These are phyloP conservation scores for Penaeus monodon DNA, from an alignment of 2,888 invertebrate genomes.

Conservation along the genomic window DNA sequence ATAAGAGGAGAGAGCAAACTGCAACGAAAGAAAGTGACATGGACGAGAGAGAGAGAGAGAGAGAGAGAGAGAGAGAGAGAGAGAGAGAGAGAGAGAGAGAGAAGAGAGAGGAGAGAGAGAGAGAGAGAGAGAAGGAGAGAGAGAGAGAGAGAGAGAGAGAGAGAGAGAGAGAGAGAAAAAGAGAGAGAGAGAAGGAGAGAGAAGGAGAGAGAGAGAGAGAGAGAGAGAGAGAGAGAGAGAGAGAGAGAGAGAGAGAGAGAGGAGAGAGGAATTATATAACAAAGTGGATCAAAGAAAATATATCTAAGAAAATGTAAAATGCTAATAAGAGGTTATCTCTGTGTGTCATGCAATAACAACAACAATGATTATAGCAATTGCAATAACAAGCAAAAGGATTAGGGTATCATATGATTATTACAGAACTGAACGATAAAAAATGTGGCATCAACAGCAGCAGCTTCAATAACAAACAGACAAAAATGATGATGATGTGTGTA, in stretches of 20 bases:
- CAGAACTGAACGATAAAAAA: too few relatives aligned
- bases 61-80: background rate
- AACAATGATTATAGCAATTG: too few relatives aligned
- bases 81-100: conserved; percentile 1
- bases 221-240: background rate
- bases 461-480: background rate
- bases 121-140: background rate
- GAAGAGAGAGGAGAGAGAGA: background rate
- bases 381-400: too few relatives aligned
- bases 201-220: background rate
- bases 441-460: background rate
- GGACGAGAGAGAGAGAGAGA: background rate
- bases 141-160: background rate
- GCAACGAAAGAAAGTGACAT: background rate
- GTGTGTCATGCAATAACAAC: too few relatives aligned
- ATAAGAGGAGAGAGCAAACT: background rate
- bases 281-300: too few relatives aligned
- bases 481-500: background rate
- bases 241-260: background rate
- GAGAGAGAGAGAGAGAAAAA: background rate
- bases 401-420: too few relatives aligned
- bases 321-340: too few relatives aligned
- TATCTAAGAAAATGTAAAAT: too few relatives aligned
- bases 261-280: background rate
- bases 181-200: background rate